Evolutionary conservation across 2,113 vertebrate species (phyloP), one percentile per base, ranked within the genome.

Genomic region (Ceyx cyanopectus): DNA sequence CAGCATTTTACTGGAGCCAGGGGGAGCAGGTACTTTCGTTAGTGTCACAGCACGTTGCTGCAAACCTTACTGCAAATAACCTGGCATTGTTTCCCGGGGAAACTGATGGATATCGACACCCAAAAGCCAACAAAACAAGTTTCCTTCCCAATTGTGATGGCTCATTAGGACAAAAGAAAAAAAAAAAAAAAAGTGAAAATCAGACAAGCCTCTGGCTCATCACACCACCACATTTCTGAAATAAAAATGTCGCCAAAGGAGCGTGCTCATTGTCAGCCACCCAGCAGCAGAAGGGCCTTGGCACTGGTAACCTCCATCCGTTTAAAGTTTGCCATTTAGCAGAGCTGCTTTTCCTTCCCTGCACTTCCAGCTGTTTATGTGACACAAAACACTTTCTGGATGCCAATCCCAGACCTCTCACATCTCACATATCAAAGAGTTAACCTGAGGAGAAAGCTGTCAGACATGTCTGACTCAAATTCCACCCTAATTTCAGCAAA

Each of bases 361-460:
- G 41, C 32, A 30, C 87, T 86, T 92, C 83, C 76, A 93, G 89
- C 83, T 83, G 91, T 78, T 88, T 88, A 63, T 87, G 45, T 29
- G 83, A 83, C 80, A 88, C 60, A 69, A 90, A 85, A 14, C 30
- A 63, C 80, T 70, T 93, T 62, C 83, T 78, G 61, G 60, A 92
- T 81, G 15, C 68, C 30, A 93, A 80, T 63, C 86, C 77, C 91
- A 88, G 83, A 66, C 51, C 89, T 96, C 91, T 95, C 68, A 89
- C 85, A 79, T 78, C 62, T 93, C 77, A 32, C 2, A 2, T 26
- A 48, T 15, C 0, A 9, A 89, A 77, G 85, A 80, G 85, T 89
- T 91, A 95, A 95, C 79, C 89, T 79, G 68, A 51, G 81, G 70
- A 91, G 63, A 50, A 81, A 95, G 63, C 75, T 69, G 78, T 41